A percentile compares a stretch with the other conserved stretches of the same genome.
Conservation (phyloP, 1,140 invertebrate genomes). For the Phocides pigmalion region DNA sequence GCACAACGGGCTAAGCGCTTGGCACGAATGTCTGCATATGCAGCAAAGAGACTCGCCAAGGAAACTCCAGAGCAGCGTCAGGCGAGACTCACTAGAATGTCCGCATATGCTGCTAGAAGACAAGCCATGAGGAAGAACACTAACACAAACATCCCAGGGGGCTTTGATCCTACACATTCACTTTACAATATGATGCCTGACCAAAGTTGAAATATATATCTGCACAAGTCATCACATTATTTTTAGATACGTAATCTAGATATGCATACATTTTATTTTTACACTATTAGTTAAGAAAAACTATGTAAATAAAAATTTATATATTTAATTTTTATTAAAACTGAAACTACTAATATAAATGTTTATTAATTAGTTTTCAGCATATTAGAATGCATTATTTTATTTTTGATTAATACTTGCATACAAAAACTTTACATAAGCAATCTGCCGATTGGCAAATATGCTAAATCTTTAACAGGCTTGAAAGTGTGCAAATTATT, state of each 20-base stretch:
- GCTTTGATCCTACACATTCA: slow-evolving; percentile 19
- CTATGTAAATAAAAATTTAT: slow-evolving; percentile 9
- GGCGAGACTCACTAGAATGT: slow-evolving; percentile 81
- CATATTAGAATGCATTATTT: slow-evolving; percentile 2
- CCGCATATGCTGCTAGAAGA: slow-evolving; percentile 74
- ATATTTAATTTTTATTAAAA: slow-evolving; percentile 17
- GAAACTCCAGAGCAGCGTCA: slow-evolving; percentile 83
- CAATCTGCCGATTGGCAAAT: slow-evolving; percentile 12
- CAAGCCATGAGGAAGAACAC: slow-evolving; percentile 62
- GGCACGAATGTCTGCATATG: slow-evolving; percentile 83
- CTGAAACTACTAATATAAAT: slow-evolving; percentile 11
- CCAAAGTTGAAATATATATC: slow-evolving; percentile 38
- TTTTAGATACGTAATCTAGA: slow-evolving; percentile 14
- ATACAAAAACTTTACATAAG: slow-evolving; percentile 5
- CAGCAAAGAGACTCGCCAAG: slow-evolving; percentile 75
- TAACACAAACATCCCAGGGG: slow-evolving; percentile 17
- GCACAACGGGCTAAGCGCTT: slow-evolving; percentile 81
- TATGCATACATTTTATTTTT: slow-evolving; percentile 18
- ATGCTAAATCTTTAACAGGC: slow-evolving; percentile 21
- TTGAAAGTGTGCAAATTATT: slow-evolving; percentile 23
- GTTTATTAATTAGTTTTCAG: slow-evolving; percentile 1
- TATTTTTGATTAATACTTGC: slow-evolving; percentile 15
- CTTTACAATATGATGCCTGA: slow-evolving; percentile 14
- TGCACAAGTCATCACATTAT: slow-evolving; percentile 18
- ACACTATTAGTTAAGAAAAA: slow-evolving; percentile 14